These are phyloP conservation scores for Enteromius afrohamiltoni DNA, from an alignment of 2,797 vertebrate genomes.

Conservation along the genomic window DNA sequence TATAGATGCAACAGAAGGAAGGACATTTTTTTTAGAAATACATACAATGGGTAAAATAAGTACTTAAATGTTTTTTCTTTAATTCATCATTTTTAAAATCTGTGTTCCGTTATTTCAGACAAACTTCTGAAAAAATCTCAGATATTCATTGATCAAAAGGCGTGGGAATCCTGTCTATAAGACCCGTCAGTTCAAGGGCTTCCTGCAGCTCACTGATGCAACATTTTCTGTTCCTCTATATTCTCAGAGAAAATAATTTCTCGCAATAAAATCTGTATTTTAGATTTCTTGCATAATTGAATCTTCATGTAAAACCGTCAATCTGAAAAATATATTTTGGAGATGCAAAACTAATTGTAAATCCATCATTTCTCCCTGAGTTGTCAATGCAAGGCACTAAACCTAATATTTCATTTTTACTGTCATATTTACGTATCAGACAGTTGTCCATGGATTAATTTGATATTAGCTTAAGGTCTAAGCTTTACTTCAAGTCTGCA, in stretches of 20 bases:
- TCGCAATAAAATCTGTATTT: not conserved
- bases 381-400: constrained; percentile 52
- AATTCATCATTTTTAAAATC: not conserved
- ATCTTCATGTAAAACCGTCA: constrained; percentile 5
- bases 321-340: constrained; percentile 17
- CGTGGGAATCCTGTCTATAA: not conserved
- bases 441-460: constrained; percentile 37
- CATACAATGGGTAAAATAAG: too few relatives aligned
- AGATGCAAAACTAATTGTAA: constrained; percentile 42
- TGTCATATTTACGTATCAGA: constrained; percentile 44
- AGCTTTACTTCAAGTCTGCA: not conserved
- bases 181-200: not conserved
- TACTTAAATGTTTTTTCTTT: not conserved
- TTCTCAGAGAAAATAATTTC: not conserved
- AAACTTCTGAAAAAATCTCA: not conserved
- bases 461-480: constrained; percentile 48
- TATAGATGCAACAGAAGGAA: not conserved
- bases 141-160: not conserved
- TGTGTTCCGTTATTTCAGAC: not conserved
- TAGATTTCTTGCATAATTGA: constrained; percentile 18
- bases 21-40: too few relatives aligned
- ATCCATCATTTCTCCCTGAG: constrained; percentile 34
- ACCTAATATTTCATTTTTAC: constrained; percentile 63
- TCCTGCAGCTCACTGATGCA: not conserved
- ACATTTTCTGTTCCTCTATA: constrained; percentile 7